Percentiles rank a stretch among this genome's conserved stretches.
These are phyloP conservation scores for Pangasius macronema DNA, from an alignment of 2,797 vertebrate genomes.

Conservation along the genomic window DNA sequence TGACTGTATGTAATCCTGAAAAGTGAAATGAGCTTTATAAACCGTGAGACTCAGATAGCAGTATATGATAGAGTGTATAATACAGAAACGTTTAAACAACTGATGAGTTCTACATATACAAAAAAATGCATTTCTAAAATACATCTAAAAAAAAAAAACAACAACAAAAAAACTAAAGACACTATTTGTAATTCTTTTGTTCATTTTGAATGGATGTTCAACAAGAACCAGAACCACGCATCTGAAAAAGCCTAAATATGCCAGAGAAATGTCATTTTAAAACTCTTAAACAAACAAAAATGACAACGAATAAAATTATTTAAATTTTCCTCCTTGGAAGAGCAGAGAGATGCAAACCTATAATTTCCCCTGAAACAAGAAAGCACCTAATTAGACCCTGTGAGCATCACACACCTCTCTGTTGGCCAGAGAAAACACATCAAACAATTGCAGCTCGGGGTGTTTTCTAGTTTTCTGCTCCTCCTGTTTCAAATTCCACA, in stretches of 20 bases:
- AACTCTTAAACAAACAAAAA: constrained; percentile 65
- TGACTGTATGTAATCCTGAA: not conserved
- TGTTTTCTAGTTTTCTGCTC: constrained; percentile 43
- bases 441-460: constrained; percentile 59
- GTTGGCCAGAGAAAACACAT: constrained; percentile 60
- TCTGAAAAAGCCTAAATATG: constrained; percentile 23
- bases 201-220: not conserved
- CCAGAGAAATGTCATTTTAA: constrained; percentile 59
- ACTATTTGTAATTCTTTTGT: not conserved
- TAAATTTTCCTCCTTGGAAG: constrained; percentile 65
- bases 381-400: constrained; percentile 73
- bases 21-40: not conserved
- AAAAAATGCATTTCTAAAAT: not conserved
- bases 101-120: not conserved
- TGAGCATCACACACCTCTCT: constrained; percentile 64
- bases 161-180: not conserved
- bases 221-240: not conserved
- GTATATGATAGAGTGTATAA: not conserved
- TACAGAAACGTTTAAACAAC: not conserved
- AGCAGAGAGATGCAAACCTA: constrained; percentile 61
- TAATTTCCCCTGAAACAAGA: constrained; percentile 73
- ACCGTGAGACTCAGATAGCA: not conserved
- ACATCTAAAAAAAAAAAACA: not conserved
- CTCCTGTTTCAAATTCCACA: constrained; percentile 51
- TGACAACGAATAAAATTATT: constrained; percentile 64